Percentiles rank a stretch among this genome's conserved stretches.
These are phyloP conservation scores for Drosophila aff. DNA, from an alignment of 1,140 invertebrate genomes.

Conservation along the genomic window DNA sequence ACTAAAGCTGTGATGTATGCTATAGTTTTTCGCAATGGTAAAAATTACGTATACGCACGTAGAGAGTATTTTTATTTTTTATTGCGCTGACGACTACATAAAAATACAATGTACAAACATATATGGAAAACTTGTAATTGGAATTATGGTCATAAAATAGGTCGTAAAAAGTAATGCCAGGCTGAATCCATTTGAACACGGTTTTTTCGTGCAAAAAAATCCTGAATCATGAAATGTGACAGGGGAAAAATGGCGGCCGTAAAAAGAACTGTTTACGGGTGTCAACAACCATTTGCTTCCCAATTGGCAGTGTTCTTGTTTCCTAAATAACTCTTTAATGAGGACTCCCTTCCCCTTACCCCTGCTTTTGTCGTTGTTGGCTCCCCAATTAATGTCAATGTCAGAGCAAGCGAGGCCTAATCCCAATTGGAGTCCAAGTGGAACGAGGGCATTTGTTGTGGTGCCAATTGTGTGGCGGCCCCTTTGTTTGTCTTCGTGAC, in stretches of 20 bases:
- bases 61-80: neutral
- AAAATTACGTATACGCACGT: constrained; percentile 12
- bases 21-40: neutral
- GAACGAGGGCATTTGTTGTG: constrained; percentile 40
- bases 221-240: constrained; percentile 1
- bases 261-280: constrained; percentile 21
- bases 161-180: constrained; percentile 5
- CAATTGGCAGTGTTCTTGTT: constrained; percentile 12
- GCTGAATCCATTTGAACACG: constrained; percentile 4
- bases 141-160: constrained; percentile 17
- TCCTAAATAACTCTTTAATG: constrained; percentile 36
- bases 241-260: neutral
- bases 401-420: constrained; percentile 23
- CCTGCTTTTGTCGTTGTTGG: neutral
- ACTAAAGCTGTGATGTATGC: neutral
- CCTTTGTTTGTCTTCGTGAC: constrained; percentile 38
- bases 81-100: neutral
- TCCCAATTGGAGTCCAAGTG: constrained; percentile 41
- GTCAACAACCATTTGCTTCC: constrained; percentile 29
- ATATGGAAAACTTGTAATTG: constrained; percentile 1
- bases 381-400: constrained; percentile 41
- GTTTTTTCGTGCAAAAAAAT: constrained; percentile 5
- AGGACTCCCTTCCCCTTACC: constrained; percentile 7
- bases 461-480: constrained; percentile 21
- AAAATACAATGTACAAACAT: neutral